A percentile compares a stretch with the other conserved stretches of the same genome.
These are phyloP conservation scores for Conomelus anceps DNA, from an alignment of 2,888 invertebrate species.

Conservation along the genomic window DNA sequence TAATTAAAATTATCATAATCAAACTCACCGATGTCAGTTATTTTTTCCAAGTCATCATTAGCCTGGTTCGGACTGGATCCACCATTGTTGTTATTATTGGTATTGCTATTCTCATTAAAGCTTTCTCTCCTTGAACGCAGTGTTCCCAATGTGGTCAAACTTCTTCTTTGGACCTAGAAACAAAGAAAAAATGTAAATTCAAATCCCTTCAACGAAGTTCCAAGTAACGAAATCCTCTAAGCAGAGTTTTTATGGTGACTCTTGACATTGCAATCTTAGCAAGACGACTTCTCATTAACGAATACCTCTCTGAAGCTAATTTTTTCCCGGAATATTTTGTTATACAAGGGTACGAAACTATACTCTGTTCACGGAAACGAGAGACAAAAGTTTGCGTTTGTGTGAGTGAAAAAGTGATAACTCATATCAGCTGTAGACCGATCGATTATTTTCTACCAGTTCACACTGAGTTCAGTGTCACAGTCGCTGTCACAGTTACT, in stretches of 20 bases:
- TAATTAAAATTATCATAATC: background rate
- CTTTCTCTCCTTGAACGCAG: conserved; percentile 33
- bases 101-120: conserved; percentile 25
- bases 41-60: background rate
- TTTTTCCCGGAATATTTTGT: background rate
- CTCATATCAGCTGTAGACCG: no score
- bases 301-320: background rate
- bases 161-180: conserved; percentile 32
- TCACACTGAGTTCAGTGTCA: no score
- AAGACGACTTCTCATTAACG: no score
- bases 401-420: no score
- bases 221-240: no score
- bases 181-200: background rate
- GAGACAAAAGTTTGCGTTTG: no score
- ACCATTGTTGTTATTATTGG: conserved; percentile 6
- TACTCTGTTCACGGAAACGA: no score
- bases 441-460: no score
- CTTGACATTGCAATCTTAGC: no score
- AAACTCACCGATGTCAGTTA: background rate
- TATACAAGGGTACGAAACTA: no score
- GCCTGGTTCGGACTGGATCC: conserved; percentile 1
- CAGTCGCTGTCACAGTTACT: no score
- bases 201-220: background rate
- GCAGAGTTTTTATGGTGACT: no score
- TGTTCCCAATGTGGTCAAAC: conserved; percentile 33